These are phyloP conservation scores for Podarcis muralis DNA, from an alignment of 2,113 vertebrate species.

Conservation along the genomic window DNA sequence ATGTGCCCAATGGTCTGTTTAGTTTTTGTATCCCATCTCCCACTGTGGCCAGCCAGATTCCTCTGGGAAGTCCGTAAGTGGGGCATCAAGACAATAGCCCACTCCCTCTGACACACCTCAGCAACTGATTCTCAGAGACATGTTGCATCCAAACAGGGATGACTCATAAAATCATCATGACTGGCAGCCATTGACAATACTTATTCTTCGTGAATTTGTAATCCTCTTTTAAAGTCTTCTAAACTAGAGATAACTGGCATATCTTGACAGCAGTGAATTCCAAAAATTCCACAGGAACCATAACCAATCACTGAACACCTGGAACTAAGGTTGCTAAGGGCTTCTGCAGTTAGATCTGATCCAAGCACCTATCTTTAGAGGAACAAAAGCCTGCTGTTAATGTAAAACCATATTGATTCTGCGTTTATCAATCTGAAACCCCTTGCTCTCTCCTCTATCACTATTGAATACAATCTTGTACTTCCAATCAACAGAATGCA, in stretches of 20 bases:
- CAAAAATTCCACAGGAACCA: not conserved
- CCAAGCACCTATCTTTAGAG: not conserved
- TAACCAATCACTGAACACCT: not conserved
- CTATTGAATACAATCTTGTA: not conserved
- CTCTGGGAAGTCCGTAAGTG: not conserved
- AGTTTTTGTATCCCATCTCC: not conserved
- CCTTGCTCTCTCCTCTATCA: not conserved
- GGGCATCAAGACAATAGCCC: not conserved
- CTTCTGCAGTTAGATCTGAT: not conserved
- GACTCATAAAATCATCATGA: not conserved
- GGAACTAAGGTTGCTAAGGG: not conserved
- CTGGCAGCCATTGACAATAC: not conserved
- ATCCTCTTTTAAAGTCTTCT: not conserved
- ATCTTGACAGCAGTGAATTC: not conserved
- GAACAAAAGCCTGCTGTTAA: not conserved
- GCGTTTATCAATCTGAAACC: not conserved
- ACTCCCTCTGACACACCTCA: not conserved
- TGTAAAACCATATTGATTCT: not conserved
- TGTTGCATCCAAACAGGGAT: not conserved
- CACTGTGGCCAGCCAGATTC: not conserved
- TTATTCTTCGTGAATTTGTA: not conserved
- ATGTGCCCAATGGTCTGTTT: not conserved
- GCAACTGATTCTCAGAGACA: not conserved
- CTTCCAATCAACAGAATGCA: not conserved
- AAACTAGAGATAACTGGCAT: not conserved